Evolutionary conservation across 2,113 vertebrate genomes (phyloP), one percentile per base, ranked within the genome.

Genomic region (Lepidothrix coronata): DNA sequence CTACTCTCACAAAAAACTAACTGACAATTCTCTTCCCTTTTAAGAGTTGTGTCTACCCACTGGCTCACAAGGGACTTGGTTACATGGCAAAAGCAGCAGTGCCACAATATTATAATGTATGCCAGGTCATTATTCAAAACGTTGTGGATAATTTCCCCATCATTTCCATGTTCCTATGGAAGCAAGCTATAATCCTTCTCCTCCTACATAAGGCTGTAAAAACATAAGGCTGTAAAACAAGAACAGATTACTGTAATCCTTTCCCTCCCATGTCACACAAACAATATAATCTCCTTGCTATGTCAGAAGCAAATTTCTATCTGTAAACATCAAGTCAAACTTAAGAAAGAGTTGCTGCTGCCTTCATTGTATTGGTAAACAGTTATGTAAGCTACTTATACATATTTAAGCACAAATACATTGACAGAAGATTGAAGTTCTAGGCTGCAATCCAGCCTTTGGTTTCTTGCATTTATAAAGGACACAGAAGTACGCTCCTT

Each of bases 211-310:
- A 88, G 76, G n/a, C 77, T 76, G 58, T 81, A 94, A 88, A 94
- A 72, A 93, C 77, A 68, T 33, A 78, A 88, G 76, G n/a, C 77
- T 76, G 58, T 81, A 94, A 88, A 94, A 72, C 80, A 94, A 94
- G 85, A 54, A 76, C 90, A 95, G 67, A 97, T 91, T 86, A 92
- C 52, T 39, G 43, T 84, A 96, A 97, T 94, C 83, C 75, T 91
- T 85, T 94, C 92, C 61, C 88, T 94, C 83, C 71, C 35, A 3
- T 70, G 83, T 78, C 85, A 94, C 55, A 88, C 66, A 52, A 91
- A 72, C 61, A 52, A n/a, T 70, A 20, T 81, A 93, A 97, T 96
- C 80, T 95, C 85, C 66, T 88, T 54, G 37, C 85, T 78, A 46
- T 51, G 77, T 89, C 93, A 85, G 79, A 85, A 88, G 57, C 18